These are phyloP conservation scores for Aproaerema taeniolella DNA, from an alignment of 2,888 invertebrate species.

Conservation along the genomic window DNA sequence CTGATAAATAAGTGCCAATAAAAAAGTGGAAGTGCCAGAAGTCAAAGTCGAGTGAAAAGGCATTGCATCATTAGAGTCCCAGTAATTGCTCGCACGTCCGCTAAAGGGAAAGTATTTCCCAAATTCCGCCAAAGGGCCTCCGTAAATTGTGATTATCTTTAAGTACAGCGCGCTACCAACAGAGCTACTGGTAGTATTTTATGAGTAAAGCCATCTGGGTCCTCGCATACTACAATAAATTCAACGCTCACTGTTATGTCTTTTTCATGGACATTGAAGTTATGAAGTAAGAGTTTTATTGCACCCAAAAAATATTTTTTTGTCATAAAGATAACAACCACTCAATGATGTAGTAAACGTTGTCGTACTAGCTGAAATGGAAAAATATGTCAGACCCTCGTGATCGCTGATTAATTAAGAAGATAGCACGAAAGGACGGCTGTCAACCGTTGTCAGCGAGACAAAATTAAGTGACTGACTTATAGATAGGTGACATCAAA, in stretches of 20 bases:
- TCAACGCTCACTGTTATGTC: slow-evolving; percentile 67
- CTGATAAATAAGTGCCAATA: neutral
- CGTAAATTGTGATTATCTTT: slow-evolving; percentile 76
- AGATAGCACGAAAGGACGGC: neutral
- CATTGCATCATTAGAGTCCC: slow-evolving; percentile 53
- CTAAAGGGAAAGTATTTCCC: slow-evolving; percentile 52
- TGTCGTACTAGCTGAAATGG: neutral
- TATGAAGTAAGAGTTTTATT: slow-evolving; percentile 62
- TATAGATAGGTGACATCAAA: slow-evolving; percentile 13
- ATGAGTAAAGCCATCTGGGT: slow-evolving; percentile 73
- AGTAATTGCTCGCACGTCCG: slow-evolving; percentile 58
- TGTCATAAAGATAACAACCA: slow-evolving; percentile 33
- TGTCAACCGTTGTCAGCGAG: neutral
- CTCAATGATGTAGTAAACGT: slow-evolving; percentile 12
- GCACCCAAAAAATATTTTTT: slow-evolving; percentile 55
- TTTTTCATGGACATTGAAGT: slow-evolving; percentile 68
- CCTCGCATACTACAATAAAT: slow-evolving; percentile 68
- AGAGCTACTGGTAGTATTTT: slow-evolving; percentile 71
- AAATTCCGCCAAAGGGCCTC: slow-evolving; percentile 52
- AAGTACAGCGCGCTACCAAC: slow-evolving; percentile 64
- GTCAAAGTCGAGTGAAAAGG: slow-evolving; percentile 14
- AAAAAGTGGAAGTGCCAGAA: slow-evolving; percentile 4
- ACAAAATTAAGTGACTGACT: neutral
- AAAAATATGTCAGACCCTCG: too few species aligned
- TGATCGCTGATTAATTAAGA: neutral